Conservation (phyloP, 1,140 invertebrate species). For the Agraylea sexmaculata region DNA sequence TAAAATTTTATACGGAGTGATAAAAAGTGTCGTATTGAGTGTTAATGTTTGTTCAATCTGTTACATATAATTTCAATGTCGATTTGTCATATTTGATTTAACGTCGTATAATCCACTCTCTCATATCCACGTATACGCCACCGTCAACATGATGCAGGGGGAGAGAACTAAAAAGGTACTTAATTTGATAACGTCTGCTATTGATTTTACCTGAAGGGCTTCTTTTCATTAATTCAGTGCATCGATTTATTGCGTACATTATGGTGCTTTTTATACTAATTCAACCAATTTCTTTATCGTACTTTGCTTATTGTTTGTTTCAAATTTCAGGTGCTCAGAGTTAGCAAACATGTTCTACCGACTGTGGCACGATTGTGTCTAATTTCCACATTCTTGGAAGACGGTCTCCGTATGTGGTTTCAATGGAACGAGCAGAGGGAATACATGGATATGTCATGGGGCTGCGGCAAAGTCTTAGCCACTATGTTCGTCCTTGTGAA, state of each 20-base stretch:
- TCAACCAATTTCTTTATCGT: neutral
- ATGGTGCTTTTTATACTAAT: neutral
- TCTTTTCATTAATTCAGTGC: constrained; percentile 14
- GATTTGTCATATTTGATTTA: too few relatives aligned
- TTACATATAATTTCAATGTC: too few relatives aligned
- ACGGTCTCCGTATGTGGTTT: constrained; percentile 97
- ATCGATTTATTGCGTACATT: neutral
- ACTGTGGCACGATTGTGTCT: constrained; percentile 91
- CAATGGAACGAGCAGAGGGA: constrained; percentile 98
- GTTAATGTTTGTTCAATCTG: too few relatives aligned
- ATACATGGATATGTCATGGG: constrained; percentile 97
- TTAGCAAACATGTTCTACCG: constrained; percentile 88
- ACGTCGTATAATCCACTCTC: too few relatives aligned
- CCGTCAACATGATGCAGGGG: too few relatives aligned
- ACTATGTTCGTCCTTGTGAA: constrained; percentile 79
- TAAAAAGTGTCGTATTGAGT: too few relatives aligned
- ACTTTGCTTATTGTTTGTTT: too few relatives aligned
- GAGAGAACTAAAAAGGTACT: too few relatives aligned
- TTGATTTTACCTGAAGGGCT: too few relatives aligned
- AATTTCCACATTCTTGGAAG: constrained; percentile 99
- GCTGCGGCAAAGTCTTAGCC: constrained; percentile 88
- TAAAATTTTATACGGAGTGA: too few relatives aligned
- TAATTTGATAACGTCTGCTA: too few relatives aligned
- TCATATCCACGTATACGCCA: too few relatives aligned
- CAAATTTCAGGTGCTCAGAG: constrained; percentile 70